Conservation (phyloP, 2,113 vertebrate species). For the Cathartes aura region DNA sequence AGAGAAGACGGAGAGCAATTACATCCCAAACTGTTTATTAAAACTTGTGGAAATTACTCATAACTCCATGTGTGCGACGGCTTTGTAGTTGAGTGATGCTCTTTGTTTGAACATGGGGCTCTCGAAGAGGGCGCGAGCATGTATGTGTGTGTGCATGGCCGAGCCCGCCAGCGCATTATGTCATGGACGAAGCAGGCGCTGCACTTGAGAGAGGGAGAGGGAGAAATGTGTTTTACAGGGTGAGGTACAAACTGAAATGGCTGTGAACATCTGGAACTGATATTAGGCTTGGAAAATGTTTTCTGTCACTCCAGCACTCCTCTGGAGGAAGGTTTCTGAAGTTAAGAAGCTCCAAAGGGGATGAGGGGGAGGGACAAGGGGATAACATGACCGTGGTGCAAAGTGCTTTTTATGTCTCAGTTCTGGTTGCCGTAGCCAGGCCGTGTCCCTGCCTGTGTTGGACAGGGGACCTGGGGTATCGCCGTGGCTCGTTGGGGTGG, state of each 20-base stretch:
- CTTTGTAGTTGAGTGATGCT: slow-evolving; percentile 56
- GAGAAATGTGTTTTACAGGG: slow-evolving; percentile 77
- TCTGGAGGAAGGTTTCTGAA: slow-evolving; percentile 69
- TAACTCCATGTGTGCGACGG: background rate
- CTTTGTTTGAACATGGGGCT: slow-evolving; percentile 58
- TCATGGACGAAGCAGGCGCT: slow-evolving; percentile 65
- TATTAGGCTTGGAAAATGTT: slow-evolving; percentile 77
- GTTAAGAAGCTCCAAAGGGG: slow-evolving; percentile 59
- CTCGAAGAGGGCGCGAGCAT: background rate
- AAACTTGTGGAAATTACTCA: slow-evolving; percentile 62
- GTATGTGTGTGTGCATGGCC: background rate
- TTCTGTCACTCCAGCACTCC: slow-evolving; percentile 71
- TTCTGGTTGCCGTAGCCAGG: background rate
- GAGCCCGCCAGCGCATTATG: slow-evolving; percentile 52
- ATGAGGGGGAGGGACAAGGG: background rate
- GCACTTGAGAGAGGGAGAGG: slow-evolving; percentile 31
- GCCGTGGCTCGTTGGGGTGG: accelerated
- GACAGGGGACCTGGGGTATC: background rate
- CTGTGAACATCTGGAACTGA: slow-evolving; percentile 81
- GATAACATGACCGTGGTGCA: background rate
- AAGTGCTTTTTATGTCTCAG: slow-evolving; percentile 31
- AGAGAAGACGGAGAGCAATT: background rate
- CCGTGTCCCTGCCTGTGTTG: background rate
- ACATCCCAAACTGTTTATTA: slow-evolving; percentile 46
- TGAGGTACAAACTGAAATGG: slow-evolving; percentile 76